These are phyloP conservation scores for Gryllus bimaculatus DNA, from an alignment of 1,140 invertebrate genomes.

Conservation along the genomic window DNA sequence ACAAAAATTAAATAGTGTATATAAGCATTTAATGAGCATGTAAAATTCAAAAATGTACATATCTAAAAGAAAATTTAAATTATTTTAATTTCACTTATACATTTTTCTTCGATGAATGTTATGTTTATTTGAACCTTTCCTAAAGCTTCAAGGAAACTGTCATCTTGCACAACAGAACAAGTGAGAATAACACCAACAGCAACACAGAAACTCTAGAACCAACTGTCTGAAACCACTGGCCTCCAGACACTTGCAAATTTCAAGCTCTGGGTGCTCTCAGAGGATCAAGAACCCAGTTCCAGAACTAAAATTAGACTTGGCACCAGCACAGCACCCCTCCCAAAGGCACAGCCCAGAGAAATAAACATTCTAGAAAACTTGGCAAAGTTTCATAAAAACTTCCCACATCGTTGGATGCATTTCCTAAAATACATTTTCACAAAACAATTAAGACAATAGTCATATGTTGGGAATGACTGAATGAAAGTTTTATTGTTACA, in stretches of 20 bases:
- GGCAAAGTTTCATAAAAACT: neutral
- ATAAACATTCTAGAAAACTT: neutral
- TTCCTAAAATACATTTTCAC: neutral
- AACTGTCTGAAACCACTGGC: neutral
- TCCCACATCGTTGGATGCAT: neutral
- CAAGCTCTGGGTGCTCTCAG: neutral
- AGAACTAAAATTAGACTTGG: conserved; percentile 19
- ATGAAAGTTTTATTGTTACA: too few relatives aligned
- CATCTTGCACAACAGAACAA: too few relatives aligned
- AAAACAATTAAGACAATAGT: neutral
- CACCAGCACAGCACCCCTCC: conserved; percentile 5
- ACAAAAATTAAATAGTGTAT: too few relatives aligned
- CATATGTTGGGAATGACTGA: too few relatives aligned
- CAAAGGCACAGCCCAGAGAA: neutral
- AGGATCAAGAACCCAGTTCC: conserved; percentile 13
- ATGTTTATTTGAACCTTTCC: too few relatives aligned
- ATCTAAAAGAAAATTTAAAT: too few relatives aligned
- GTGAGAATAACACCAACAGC: neutral
- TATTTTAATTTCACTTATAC: too few relatives aligned
- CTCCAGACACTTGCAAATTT: neutral
- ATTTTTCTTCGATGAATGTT: too few relatives aligned
- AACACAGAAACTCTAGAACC: neutral
- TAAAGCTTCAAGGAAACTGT: too few relatives aligned
- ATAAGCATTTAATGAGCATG: too few relatives aligned
- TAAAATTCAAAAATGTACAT: too few relatives aligned